Evolutionary conservation across 2,797 vertebrate genomes (phyloP).

Genomic region (Selene dorsalis): DNA sequence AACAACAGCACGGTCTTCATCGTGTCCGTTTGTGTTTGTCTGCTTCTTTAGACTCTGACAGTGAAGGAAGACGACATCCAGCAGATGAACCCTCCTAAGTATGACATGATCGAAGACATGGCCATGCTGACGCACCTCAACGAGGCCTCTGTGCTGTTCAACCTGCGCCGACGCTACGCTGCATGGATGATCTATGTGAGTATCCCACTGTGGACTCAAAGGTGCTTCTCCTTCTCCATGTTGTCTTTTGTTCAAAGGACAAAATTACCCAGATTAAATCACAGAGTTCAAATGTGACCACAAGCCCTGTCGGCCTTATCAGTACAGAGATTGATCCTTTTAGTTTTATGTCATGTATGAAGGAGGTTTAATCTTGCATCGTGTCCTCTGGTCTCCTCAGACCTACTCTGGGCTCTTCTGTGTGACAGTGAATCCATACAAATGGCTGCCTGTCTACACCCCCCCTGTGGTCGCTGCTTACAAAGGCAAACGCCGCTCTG

Average conservation of each 20-base stretch:
- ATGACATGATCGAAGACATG: constrained; percentile 94
- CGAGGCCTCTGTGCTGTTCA: constrained; percentile 90
- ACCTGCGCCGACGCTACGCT: constrained; percentile 89
- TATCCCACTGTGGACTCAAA: constrained; percentile 17
- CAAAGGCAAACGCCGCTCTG: constrained; percentile 92
- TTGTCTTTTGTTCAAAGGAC: constrained; percentile 20
- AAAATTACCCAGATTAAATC: constrained; percentile 37
- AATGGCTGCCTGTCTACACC: constrained; percentile 94
- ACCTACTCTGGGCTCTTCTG: constrained; percentile 96
- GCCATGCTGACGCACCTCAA: constrained; percentile 96
- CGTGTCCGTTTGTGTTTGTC: constrained; percentile 4
- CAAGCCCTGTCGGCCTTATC: constrained; percentile 31
- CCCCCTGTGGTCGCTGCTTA: constrained; percentile 89
- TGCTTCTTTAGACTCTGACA: constrained; percentile 79
- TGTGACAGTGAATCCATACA: constrained; percentile 95
- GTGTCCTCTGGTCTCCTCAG: constrained; percentile 71
- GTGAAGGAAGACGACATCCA: constrained; percentile 90
- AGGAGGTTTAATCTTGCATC: not conserved
- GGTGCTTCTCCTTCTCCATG: constrained; percentile 2
- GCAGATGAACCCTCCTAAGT: constrained; percentile 94
- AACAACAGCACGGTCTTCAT: not conserved
- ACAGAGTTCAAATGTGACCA: constrained; percentile 23
- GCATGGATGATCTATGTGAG: constrained; percentile 95
- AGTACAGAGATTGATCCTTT: not conserved
- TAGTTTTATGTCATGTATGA: not conserved